Conservation (phyloP, 2,888 invertebrate genomes). For the Strigamia maritima region DNA sequence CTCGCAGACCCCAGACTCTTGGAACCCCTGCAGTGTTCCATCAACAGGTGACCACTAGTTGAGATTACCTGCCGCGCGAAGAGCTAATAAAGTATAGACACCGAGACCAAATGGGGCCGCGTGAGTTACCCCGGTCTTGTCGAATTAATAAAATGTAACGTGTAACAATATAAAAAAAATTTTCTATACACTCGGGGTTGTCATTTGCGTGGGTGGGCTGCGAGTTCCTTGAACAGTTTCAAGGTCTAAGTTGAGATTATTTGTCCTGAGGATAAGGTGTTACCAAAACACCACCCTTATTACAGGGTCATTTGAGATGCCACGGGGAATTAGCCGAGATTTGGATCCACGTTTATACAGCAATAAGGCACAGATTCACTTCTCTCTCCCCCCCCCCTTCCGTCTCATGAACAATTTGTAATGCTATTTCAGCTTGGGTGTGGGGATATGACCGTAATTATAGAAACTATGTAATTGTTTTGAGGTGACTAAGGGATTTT, state of each 20-base stretch:
- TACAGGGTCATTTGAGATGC: conserved; percentile 29
- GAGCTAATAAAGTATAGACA: not conserved
- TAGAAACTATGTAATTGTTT: not conserved
- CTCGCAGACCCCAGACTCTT: not conserved
- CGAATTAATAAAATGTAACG: not conserved
- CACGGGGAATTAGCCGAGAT: conserved; percentile 3
- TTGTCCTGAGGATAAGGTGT: conserved; percentile 11
- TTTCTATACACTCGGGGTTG: not conserved
- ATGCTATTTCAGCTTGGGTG: not conserved
- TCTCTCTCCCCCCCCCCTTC: not conserved
- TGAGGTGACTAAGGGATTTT: no score
- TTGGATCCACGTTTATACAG: not conserved
- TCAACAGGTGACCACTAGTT: conserved; percentile 3
- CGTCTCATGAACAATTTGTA: not conserved
- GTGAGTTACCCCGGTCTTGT: not conserved
- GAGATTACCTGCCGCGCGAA: not conserved
- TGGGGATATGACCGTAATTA: not conserved
- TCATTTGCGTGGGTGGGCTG: conserved; percentile 13
- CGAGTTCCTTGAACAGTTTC: conserved; percentile 19
- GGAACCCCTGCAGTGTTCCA: not conserved
- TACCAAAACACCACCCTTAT: conserved; percentile 25
- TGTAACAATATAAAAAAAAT: not conserved
- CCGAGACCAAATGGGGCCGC: not conserved
- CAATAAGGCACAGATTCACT: conserved; percentile 15
- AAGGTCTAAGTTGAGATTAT: not conserved